Percentiles rank a stretch among this genome's conserved stretches.
These are phyloP conservation scores for Octopus bimaculoides DNA, from an alignment of 1,140 invertebrate species.

Conservation along the genomic window DNA sequence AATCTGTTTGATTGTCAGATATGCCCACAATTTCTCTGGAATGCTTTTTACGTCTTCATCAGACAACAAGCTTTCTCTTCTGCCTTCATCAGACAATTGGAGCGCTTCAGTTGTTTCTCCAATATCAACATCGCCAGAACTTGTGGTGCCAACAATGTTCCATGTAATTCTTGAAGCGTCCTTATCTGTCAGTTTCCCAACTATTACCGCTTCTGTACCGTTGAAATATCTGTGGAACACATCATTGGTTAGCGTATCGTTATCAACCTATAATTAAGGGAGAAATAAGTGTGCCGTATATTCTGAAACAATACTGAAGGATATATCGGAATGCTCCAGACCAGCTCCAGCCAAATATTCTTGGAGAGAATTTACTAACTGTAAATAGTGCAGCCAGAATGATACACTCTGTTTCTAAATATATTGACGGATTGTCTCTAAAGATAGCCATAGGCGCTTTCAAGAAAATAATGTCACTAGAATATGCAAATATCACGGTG, in stretches of 20 bases:
- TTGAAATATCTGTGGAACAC: conserved; percentile 40
- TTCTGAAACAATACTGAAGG: too few species aligned
- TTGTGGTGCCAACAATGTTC: conserved; percentile 21
- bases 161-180: conserved; percentile 18
- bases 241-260: conserved; percentile 36
- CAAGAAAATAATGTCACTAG: too few species aligned
- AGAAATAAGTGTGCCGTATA: too few species aligned
- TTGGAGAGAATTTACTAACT: too few species aligned
- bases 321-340: too few species aligned
- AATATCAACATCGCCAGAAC: conserved; percentile 14
- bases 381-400: too few species aligned
- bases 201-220: conserved; percentile 45
- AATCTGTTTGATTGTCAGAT: conserved; percentile 68
- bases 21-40: conserved; percentile 71
- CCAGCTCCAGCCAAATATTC: too few species aligned
- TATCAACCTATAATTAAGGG: conserved; percentile 24
- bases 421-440: too few species aligned
- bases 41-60: conserved; percentile 29
- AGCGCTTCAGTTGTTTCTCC: conserved; percentile 3
- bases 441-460: too few species aligned
- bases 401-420: too few species aligned
- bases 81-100: not conserved
- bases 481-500: too few species aligned
- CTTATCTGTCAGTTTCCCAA: conserved; percentile 33
- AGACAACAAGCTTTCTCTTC: conserved; percentile 4